Evolutionary conservation across 2,888 invertebrate genomes (phyloP).

Genomic region (Melieria omissa): DNA sequence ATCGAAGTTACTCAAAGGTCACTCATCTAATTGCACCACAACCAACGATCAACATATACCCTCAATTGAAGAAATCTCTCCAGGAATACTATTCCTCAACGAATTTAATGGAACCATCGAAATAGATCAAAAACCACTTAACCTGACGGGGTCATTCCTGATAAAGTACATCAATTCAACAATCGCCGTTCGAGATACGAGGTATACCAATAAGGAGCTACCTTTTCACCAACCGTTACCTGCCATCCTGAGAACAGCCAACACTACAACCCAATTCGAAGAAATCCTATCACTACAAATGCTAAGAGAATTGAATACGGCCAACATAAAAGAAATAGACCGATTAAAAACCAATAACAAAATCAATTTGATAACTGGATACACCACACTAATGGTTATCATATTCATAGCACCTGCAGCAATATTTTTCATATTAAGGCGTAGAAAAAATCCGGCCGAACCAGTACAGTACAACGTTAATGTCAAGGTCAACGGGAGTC

Average conservation of each 20-base stretch:
- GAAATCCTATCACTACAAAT: neutral
- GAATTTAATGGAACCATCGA: neutral
- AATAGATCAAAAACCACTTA: neutral
- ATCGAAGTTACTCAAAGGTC: neutral
- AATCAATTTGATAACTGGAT: neutral
- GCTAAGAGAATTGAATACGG: too few species aligned
- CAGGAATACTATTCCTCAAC: neutral
- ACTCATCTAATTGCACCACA: neutral
- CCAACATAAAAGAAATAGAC: neutral
- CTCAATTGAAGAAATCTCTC: too few species aligned
- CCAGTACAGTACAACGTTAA: too few species aligned
- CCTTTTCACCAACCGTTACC: too few species aligned
- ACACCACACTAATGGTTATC: neutral
- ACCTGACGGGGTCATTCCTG: too few species aligned
- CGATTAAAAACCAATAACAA: neutral
- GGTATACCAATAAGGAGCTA: too few species aligned
- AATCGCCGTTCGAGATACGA: too few species aligned
- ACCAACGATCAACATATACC: neutral
- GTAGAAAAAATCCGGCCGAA: too few species aligned
- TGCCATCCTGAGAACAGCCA: neutral
- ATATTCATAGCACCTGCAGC: neutral
- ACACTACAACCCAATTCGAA: neutral
- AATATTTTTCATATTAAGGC: too few species aligned
- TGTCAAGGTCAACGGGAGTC: too few species aligned
- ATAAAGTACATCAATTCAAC: too few species aligned